phyloP scores from a whole-genome alignment of 1,140 invertebrate genomes.

The Bombus ignitus region DNA sequence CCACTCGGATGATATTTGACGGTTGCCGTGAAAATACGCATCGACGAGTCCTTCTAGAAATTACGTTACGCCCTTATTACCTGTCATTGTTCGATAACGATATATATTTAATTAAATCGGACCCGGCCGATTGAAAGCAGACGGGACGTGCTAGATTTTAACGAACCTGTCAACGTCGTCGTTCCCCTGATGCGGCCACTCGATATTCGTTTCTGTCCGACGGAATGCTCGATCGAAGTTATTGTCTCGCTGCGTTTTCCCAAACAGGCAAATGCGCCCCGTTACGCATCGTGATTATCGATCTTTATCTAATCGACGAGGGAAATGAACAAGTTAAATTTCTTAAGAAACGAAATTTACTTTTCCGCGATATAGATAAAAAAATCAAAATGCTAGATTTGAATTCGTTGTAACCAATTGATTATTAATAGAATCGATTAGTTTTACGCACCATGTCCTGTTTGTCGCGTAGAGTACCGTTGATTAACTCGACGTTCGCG shows the following conservation, averaged over 20 bases:
- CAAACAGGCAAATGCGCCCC: too few relatives aligned
- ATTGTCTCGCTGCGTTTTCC: constrained; percentile 24
- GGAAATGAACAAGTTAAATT: neutral
- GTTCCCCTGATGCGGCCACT: constrained; percentile 18
- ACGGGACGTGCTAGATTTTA: constrained; percentile 47
- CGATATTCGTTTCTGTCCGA: constrained; percentile 28
- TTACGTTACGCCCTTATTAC: constrained; percentile 46
- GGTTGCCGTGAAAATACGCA: constrained; percentile 52
- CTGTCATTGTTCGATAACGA: constrained; percentile 42
- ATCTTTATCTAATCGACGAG: neutral
- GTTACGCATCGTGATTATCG: neutral
- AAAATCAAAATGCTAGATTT: too few relatives aligned
- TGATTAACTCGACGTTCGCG: neutral
- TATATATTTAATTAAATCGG: constrained; percentile 61
- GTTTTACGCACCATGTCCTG: neutral
- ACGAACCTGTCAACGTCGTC: constrained; percentile 51
- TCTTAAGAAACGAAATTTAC: neutral
- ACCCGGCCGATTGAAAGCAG: constrained; percentile 23
- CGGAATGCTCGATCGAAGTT: constrained; percentile 32
- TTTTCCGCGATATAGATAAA: neutral
- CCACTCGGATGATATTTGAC: constrained; percentile 28
- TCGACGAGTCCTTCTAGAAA: constrained; percentile 39
- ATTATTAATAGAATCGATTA: neutral
- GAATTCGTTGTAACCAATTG: too few relatives aligned
- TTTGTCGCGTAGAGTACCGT: neutral